Conservation (phyloP, 2,113 vertebrate genomes). For the Gasterosteus aculeatus region DNA sequence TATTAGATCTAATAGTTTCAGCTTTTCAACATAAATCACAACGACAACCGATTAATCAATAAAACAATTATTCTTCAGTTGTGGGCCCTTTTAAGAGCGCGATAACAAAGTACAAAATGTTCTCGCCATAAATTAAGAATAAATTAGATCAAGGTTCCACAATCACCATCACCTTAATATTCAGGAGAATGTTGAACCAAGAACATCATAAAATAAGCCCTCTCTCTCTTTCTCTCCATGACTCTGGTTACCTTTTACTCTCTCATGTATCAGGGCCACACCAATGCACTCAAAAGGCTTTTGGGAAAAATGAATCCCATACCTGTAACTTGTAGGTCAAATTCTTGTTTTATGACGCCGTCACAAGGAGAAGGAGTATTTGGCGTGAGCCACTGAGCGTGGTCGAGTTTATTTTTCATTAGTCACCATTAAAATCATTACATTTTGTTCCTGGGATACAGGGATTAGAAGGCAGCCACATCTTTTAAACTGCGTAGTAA, state of each 20-base stretch:
- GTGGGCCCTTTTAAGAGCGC: too few relatives aligned
- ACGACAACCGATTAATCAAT: too few relatives aligned
- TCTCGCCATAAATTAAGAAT: not conserved
- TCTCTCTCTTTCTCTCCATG: not conserved
- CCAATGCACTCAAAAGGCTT: slow-evolving; percentile 50
- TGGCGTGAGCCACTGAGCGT: slow-evolving; percentile 8
- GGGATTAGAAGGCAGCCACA: slow-evolving; percentile 58
- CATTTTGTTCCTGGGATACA: slow-evolving; percentile 39
- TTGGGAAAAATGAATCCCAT: slow-evolving; percentile 52
- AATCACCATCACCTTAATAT: not conserved
- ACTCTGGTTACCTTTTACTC: not conserved
- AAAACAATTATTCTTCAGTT: not conserved
- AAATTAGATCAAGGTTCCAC: not conserved
- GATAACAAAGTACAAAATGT: not conserved
- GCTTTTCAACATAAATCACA: not conserved
- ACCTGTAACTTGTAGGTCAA: slow-evolving; percentile 45
- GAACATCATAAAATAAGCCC: slow-evolving; percentile 1
- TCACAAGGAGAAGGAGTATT: slow-evolving; percentile 6
- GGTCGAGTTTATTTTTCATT: slow-evolving; percentile 26
- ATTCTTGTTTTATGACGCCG: slow-evolving; percentile 17
- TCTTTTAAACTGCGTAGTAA: slow-evolving; percentile 29
- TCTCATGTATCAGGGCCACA: not conserved
- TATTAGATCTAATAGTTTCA: not conserved
- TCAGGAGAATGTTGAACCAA: not conserved
- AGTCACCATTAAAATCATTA: slow-evolving; percentile 58